Evolutionary conservation across 2,888 invertebrate species (phyloP), one percentile per base, ranked within the genome.

Genomic region (Galeopsomyia nigrocyanea): DNA sequence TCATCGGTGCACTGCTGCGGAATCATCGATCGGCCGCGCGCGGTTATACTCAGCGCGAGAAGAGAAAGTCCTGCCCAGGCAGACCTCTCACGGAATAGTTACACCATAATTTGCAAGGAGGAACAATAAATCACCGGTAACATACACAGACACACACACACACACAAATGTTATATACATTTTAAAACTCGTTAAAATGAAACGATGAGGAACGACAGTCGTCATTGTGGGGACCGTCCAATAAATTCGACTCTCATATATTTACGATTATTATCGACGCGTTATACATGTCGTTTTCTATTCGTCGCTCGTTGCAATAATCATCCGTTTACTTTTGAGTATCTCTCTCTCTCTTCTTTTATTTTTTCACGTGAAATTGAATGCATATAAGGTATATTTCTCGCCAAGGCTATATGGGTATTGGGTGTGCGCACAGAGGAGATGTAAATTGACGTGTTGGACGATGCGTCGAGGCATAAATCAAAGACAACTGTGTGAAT

Each of bases 11-110:
- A 5, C 26, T 3, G 26, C 26, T 68, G 69, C 62, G 70, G 72
- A 76, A 75, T 76, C 76, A 75, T 77, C 68, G 63, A 70, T 57
- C 39, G 39, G 10, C 7, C 7, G n/a, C n/a, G n/a, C n/a, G n/a
- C 31, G 31, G 31, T 31, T 31, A 31, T 26, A 26, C 26, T 26
- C 26, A 26, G 26, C 39, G 7, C 39, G 39, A 66, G 53, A 76
- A 74, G 77, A 77, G 78, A 78, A 78, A 77, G 77, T 76, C 73
- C n/a, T n/a, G n/a, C n/a, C 51, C 68, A 65, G 46, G 71, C 39
- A 16, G 67, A 61, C 72, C 71, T 72, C 68, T 71, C 51, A 39
- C 39, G 39, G 50, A 56, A 76, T 75, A 68, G 73, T 77, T 74
- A 75, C 69, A 58, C 63, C 66, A 69, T 72, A 74, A 78, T 75